Conservation (phyloP, 2,113 vertebrate genomes). For the Phrynosoma platyrhinos region DNA sequence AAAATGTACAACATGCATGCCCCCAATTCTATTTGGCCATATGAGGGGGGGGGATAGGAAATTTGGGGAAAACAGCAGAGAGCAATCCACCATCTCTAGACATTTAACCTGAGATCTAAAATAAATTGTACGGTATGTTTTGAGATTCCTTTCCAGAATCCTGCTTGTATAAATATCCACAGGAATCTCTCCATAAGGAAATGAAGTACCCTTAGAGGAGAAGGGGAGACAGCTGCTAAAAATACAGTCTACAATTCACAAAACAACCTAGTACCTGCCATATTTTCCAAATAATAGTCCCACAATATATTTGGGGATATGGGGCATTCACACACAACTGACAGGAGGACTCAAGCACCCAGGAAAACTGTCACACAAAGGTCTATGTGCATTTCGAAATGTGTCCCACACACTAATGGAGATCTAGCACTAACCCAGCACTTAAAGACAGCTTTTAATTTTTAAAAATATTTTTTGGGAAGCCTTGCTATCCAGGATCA, state of each 20-base stretch:
- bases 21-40: background rate
- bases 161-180: background rate
- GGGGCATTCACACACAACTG: background rate
- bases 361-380: background rate
- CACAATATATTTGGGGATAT: background rate
- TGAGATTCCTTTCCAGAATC: background rate
- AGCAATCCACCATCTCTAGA: background rate
- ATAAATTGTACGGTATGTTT: background rate
- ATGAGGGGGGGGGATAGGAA: background rate
- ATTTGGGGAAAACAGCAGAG: background rate
- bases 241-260: background rate
- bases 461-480: background rate
- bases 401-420: background rate
- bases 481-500: background rate
- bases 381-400: background rate
- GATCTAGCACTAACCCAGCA: too few species aligned
- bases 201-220: background rate
- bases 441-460: background rate
- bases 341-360: background rate
- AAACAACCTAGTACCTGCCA: background rate
- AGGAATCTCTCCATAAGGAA: background rate
- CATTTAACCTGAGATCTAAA: background rate
- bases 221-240: background rate
- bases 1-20: background rate
- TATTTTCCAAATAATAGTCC: background rate